Conservation (phyloP, 2,113 vertebrate genomes). For the Sphyrna mokarran region DNA sequence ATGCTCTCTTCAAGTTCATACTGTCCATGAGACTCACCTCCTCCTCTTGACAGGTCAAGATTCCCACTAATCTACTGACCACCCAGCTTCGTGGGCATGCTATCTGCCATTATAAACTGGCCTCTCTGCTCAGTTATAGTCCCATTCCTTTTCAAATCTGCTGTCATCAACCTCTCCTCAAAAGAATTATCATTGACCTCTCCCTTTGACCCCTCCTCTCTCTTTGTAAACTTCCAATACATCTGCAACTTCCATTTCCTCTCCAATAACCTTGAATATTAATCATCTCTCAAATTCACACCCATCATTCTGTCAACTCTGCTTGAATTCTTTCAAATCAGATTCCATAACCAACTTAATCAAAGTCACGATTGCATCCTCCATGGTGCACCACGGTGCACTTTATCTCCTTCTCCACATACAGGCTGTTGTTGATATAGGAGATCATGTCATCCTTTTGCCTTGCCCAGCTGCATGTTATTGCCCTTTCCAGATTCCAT, state of each 20-base stretch:
- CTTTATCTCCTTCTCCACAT: not conserved
- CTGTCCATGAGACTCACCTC: not conserved
- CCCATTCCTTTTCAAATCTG: not conserved
- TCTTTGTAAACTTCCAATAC: not conserved
- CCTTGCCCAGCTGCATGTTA: not conserved
- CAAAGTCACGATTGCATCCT: not conserved
- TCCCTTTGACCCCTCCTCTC: not conserved
- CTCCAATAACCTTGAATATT: not conserved
- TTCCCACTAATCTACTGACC: not conserved
- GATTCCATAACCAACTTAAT: not conserved
- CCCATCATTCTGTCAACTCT: not conserved
- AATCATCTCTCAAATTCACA: not conserved
- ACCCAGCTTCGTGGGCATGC: not conserved
- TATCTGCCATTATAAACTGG: not conserved
- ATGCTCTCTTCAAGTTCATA: not conserved
- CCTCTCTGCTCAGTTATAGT: not conserved
- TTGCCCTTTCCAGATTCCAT: not conserved
- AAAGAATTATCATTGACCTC: not conserved
- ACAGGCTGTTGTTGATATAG: not conserved
- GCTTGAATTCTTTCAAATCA: not conserved
- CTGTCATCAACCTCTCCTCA: not conserved
- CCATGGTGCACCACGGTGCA: not conserved
- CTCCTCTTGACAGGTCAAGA: not conserved
- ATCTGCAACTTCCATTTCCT: not conserved
- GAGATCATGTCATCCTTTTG: not conserved